Base-by-base conservation (phyloP, 2,888 invertebrate genomes). In the Celastrina argiolus region DNA sequence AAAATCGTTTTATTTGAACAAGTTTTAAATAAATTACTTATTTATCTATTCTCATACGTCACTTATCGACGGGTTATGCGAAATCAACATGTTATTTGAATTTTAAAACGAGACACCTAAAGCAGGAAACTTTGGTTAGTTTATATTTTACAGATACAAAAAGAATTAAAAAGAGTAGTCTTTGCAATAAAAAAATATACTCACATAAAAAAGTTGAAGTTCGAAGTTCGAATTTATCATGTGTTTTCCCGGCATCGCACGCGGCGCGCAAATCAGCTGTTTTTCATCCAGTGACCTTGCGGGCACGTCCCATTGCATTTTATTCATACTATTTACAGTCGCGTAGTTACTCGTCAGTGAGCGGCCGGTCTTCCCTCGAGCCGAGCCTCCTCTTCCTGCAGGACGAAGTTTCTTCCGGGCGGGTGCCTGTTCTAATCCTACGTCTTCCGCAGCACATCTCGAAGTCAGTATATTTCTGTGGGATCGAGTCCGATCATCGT, bases 371-470 rank as follows among this genome's bases (percentile, higher is more conserved):
- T 70, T 56, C 63, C 14, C 67, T 56, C 68, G 36, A 36, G 36
- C 68, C 70, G 74, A 84, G 78, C 88, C 91, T 90, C 75, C 91
- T 84, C 72, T 90, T 90, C 74, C 89, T 82, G 73, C 91, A 91
- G 72, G 90, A 90, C 63, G 91, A 91, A 64, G 91, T 90, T 74
- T 90, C 90, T 75, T 85, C 84, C 68, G 87, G 88, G 73, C 82
- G 81, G 69, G 85, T 85, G 75, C 90, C 90, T 72, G 89, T 88
- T 72, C 73, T 79, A 70, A 91, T 89, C 74, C 78, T 85, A 70
- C 90, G 81, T 73, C 83, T 84, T 76, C 91, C 90, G 81, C 90
- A 90, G 80, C 91, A 91, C 90, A 90, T 91, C 78, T 84, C 87
- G 80, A 69, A 72, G 71, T 82, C 71, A 89, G 75, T 90, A 89